These are phyloP conservation scores for Arremon aurantiirostris DNA, from an alignment of 2,797 vertebrate genomes.

Conservation along the genomic window DNA sequence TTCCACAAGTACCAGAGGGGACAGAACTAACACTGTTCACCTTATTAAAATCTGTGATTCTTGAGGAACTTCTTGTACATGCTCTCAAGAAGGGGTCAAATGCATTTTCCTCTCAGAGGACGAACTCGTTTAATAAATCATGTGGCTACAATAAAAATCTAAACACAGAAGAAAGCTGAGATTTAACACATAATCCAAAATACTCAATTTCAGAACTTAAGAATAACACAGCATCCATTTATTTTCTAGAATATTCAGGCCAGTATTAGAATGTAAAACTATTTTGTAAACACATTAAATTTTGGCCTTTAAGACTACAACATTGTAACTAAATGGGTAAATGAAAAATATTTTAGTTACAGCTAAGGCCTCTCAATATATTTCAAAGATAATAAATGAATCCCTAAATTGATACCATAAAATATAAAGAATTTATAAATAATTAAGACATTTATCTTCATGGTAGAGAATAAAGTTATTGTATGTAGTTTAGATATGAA, in stretches of 20 bases:
- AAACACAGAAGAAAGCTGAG: not conserved
- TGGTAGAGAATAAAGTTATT: slow-evolving; percentile 64
- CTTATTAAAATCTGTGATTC: slow-evolving; percentile 66
- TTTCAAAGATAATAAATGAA: slow-evolving; percentile 69
- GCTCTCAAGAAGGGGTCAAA: slow-evolving; percentile 53
- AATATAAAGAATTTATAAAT: slow-evolving; percentile 70
- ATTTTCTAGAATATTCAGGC: slow-evolving; percentile 7
- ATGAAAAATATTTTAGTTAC: slow-evolving; percentile 70
- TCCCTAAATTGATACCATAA: slow-evolving; percentile 60
- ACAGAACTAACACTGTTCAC: slow-evolving; percentile 67
- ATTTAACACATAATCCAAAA: not conserved
- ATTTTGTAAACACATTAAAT: slow-evolving; percentile 41
- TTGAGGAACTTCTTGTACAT: slow-evolving; percentile 46
- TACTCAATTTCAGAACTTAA: not conserved
- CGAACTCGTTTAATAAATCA: not conserved
- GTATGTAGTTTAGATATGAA: slow-evolving; percentile 65
- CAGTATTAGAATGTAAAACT: slow-evolving; percentile 12
- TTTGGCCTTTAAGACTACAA: slow-evolving; percentile 39
- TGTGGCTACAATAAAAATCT: slow-evolving; percentile 8
- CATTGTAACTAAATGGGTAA: slow-evolving; percentile 65
- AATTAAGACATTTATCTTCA: slow-evolving; percentile 73
- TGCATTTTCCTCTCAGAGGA: slow-evolving; percentile 58
- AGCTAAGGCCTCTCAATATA: slow-evolving; percentile 59
- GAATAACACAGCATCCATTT: slow-evolving; percentile 26
- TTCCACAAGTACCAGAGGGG: slow-evolving; percentile 72